Base-by-base conservation (phyloP, 2,888 invertebrate species). In the Ectemnius cavifrons region DNA sequence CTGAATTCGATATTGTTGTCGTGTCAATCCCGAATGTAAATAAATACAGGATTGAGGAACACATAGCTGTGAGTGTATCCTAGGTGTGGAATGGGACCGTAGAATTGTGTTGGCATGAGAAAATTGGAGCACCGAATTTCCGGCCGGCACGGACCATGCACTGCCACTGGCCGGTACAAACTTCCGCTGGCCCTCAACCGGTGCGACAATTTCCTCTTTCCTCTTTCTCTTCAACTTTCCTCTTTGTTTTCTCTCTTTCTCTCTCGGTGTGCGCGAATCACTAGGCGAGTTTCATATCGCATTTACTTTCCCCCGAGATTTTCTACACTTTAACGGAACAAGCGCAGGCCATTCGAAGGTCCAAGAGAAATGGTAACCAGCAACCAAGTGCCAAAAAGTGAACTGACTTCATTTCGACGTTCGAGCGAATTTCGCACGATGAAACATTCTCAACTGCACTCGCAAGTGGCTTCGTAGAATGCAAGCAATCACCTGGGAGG, bases 141-240 rank as follows among this genome's bases (percentile, higher is more conserved):
- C 52, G 52, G 16, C 16, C 16, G n/a, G 52, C 52, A 73, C 64
- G 64, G 8, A 62, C n/a, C 65, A 52, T 56, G 59, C 37, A 37
- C 57, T 60, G 69, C 45, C 63, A 72, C 62, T 57, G 37, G 8
- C 37, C 37, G 37, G 64, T 62, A 46, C 56, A 11, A 47, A 70
- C 75, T 83, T 82, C 82, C 82, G 81, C 72, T 68, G 62, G 75
- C 72, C 71, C 73, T 69, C 68, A 72, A 72, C 77, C 69, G 62
- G 68, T 66, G 67, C 75, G 75, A 76, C 71, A 45, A 76, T 79
- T 75, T 82, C 81, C 82, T 75, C 71, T 66, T 70, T 75, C 71
- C 60, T 72, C 13, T 45, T 73, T 63, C 49, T 64, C 62, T 27
- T 63, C 23, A 3, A 23, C 23, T 23, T 23, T 23, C 23, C 23